Conservation (phyloP, 2,113 vertebrate species). For the Prinia subflava region DNA sequence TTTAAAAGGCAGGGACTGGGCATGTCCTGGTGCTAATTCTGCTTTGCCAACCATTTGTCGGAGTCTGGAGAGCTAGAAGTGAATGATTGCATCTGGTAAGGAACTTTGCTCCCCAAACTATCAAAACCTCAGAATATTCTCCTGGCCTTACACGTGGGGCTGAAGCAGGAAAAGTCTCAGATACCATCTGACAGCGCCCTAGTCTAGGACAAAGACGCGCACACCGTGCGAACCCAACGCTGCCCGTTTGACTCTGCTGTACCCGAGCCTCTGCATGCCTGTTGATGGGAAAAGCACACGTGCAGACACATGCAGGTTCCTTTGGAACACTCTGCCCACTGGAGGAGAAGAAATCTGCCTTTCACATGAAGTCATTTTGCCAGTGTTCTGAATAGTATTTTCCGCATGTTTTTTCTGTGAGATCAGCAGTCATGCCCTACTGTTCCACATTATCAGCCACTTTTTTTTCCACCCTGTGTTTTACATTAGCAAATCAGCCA, state of each 20-base stretch:
- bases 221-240: not conserved
- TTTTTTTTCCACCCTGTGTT: conserved; percentile 25
- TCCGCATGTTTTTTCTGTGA: conserved; percentile 56
- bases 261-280: not conserved
- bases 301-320: not conserved
- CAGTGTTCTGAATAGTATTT: conserved; percentile 57
- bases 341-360: conserved; percentile 38
- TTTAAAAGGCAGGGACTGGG: not conserved
- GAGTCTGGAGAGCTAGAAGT: not conserved
- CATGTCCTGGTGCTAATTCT: not conserved
- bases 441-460: conserved; percentile 59
- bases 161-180: not conserved
- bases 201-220: not conserved
- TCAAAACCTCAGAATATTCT: not conserved
- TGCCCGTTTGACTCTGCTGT: not conserved
- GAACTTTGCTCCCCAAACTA: not conserved
- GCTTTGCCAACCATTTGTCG: not conserved
- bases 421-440: conserved; percentile 58
- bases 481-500: conserved; percentile 33
- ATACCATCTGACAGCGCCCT: not conserved
- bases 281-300: not conserved
- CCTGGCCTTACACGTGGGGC: not conserved
- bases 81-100: not conserved
- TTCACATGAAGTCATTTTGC: conserved; percentile 52
- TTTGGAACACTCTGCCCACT: conserved; percentile 9